Evolutionary conservation across 2,113 vertebrate species (phyloP).

Genomic region (Tenebrosternarchus preto): DNA sequence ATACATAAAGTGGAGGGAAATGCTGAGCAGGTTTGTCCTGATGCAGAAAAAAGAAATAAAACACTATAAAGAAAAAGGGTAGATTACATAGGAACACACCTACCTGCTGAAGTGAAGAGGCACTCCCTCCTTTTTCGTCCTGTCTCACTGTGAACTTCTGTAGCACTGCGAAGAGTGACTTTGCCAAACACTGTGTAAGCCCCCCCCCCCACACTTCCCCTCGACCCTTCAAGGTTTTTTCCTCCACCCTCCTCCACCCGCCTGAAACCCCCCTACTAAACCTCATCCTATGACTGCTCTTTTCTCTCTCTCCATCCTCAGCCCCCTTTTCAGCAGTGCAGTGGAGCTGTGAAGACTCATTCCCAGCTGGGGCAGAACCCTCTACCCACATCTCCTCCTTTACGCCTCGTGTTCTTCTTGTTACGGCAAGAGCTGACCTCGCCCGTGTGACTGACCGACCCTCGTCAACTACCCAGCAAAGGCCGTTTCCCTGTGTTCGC

Average conservation of each 20-base stretch:
- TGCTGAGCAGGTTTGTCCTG: conserved; percentile 39
- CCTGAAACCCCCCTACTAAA: conserved; percentile 26
- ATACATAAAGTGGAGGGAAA: conserved; percentile 24
- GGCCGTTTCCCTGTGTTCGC: background rate
- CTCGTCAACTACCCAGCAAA: conserved; percentile 18
- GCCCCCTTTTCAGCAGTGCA: conserved; percentile 56
- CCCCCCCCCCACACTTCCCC: conserved; percentile 47
- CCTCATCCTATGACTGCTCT: conserved; percentile 55
- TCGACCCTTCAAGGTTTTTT: too few relatives aligned
- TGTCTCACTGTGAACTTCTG: conserved; percentile 50
- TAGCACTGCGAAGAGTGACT: conserved; percentile 57
- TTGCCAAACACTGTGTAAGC: conserved; percentile 61
- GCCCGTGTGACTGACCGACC: background rate
- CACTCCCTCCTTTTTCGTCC: conserved; percentile 60
- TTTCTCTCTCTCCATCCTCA: conserved; percentile 56
- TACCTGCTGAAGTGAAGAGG: conserved; percentile 66
- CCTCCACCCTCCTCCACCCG: conserved; percentile 43
- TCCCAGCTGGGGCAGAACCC: conserved; percentile 58
- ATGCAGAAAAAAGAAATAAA: background rate
- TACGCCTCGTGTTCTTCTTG: conserved; percentile 31
- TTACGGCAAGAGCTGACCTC: conserved; percentile 14
- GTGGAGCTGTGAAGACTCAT: conserved; percentile 44
- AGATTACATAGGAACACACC: conserved; percentile 50
- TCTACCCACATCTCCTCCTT: conserved; percentile 35
- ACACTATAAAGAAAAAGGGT: conserved; percentile 12